These are phyloP conservation scores for Andricus quercusramuli DNA, from an alignment of 2,888 invertebrate species.

Conservation along the genomic window DNA sequence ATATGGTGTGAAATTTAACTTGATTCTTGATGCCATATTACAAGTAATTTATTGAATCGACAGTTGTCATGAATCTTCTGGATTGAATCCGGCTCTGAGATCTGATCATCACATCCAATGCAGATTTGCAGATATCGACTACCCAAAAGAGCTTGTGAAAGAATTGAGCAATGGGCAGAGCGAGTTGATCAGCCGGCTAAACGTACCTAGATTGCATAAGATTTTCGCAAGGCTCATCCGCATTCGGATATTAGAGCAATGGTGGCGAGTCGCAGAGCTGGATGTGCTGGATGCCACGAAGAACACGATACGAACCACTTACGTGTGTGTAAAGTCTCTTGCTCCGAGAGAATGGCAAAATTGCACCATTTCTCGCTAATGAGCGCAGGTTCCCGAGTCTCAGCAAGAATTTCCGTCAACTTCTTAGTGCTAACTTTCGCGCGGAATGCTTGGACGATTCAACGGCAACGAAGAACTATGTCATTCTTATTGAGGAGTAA, in stretches of 20 bases:
- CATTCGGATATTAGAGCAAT: slow-evolving; percentile 7
- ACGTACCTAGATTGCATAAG: neutral
- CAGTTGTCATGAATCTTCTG: neutral
- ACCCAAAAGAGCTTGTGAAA: neutral
- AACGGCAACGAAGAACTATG: neutral
- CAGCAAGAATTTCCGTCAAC: slow-evolving; percentile 1
- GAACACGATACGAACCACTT: slow-evolving; percentile 1
- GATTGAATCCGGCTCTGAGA: neutral
- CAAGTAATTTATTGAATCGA: neutral
- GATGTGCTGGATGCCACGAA: slow-evolving; percentile 11
- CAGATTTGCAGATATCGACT: neutral
- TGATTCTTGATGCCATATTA: neutral
- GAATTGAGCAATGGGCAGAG: neutral
- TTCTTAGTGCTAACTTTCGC: slow-evolving; percentile 9
- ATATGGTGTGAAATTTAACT: neutral
- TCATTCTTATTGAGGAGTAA: neutral
- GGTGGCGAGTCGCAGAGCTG: neutral
- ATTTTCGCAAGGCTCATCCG: slow-evolving; percentile 14
- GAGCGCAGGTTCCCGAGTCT: neutral
- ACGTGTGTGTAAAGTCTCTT: neutral
- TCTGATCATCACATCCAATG: neutral
- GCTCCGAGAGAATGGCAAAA: slow-evolving; percentile 8
- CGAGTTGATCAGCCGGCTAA: slow-evolving; percentile 2
- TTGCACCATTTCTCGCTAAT: slow-evolving; percentile 17
- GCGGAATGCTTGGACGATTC: neutral